These are phyloP conservation scores for Hippocampus barbouri DNA, from an alignment of 2,113 vertebrate genomes.

Conservation along the genomic window DNA sequence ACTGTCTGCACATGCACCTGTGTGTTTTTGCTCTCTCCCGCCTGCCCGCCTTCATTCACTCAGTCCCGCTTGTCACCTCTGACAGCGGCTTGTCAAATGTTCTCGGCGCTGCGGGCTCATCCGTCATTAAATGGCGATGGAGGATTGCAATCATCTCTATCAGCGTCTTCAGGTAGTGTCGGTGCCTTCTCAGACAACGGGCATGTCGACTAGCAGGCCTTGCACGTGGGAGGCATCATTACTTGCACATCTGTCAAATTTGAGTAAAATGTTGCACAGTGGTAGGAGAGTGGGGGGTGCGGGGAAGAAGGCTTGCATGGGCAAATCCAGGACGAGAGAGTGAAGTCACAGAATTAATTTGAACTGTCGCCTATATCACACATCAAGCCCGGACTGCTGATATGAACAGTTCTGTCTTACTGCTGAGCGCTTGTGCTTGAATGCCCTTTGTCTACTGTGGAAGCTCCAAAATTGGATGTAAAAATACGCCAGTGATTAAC, in stretches of 20 bases:
- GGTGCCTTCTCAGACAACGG: slow-evolving; percentile 36
- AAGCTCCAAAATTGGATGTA: background rate
- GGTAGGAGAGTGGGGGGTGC: slow-evolving; percentile 15
- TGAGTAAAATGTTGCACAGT: slow-evolving; percentile 59
- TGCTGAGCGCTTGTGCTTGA: background rate
- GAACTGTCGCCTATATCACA: slow-evolving; percentile 43
- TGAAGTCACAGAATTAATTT: slow-evolving; percentile 63
- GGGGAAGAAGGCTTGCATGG: slow-evolving; percentile 22
- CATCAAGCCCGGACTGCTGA: slow-evolving; percentile 24
- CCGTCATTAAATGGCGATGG: slow-evolving; percentile 66
- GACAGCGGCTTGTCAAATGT: slow-evolving; percentile 67
- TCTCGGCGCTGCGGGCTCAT: slow-evolving; percentile 62
- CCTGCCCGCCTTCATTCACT: slow-evolving; percentile 58
- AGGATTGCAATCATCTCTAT: slow-evolving; percentile 69
- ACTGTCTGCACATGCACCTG: slow-evolving; percentile 39
- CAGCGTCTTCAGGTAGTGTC: slow-evolving; percentile 55
- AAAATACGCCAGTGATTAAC: background rate
- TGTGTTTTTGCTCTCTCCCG: slow-evolving; percentile 39
- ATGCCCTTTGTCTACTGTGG: background rate
- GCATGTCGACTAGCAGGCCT: slow-evolving; percentile 41
- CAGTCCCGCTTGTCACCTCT: slow-evolving; percentile 58
- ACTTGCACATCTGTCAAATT: slow-evolving; percentile 64
- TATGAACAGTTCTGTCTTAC: slow-evolving; percentile 22
- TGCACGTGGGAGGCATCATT: slow-evolving; percentile 59
- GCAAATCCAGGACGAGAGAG: slow-evolving; percentile 60